phyloP scores from a whole-genome alignment of 2,888 invertebrate species.

The Neuroscelio doddi region DNA sequence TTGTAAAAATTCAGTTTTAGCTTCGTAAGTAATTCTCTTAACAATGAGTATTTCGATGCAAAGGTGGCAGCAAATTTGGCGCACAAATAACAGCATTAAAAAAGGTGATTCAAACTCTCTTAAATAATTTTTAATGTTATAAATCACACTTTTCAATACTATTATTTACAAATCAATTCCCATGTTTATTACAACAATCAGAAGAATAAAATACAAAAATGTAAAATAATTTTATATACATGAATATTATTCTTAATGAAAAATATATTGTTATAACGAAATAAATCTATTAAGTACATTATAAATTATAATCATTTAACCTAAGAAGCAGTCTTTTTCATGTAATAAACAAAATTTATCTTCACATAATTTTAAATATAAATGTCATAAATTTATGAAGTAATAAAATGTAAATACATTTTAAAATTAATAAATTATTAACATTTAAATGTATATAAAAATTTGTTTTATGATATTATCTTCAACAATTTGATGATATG shows the following conservation, averaged over 20 bases:
- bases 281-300: background rate
- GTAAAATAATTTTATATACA: too few species aligned
- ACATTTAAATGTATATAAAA: background rate
- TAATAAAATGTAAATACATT: too few species aligned
- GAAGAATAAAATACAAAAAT: background rate
- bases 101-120: too few species aligned
- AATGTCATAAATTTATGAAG: too few species aligned
- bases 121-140: background rate
- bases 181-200: background rate
- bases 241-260: background rate
- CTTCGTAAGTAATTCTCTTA: too few species aligned
- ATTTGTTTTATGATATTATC: background rate
- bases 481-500: background rate
- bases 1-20: too few species aligned
- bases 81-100: too few species aligned
- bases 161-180: background rate
- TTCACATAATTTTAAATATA: too few species aligned
- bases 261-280: background rate
- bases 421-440: too few species aligned
- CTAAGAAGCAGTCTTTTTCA: background rate
- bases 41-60: too few species aligned
- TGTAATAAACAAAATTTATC: too few species aligned
- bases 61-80: too few species aligned
- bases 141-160: background rate
- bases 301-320: background rate